A percentile compares a stretch with the other conserved stretches of the same genome.
phyloP scores from a whole-genome alignment of 1,140 invertebrate species.

The Sitophilus oryzae region DNA sequence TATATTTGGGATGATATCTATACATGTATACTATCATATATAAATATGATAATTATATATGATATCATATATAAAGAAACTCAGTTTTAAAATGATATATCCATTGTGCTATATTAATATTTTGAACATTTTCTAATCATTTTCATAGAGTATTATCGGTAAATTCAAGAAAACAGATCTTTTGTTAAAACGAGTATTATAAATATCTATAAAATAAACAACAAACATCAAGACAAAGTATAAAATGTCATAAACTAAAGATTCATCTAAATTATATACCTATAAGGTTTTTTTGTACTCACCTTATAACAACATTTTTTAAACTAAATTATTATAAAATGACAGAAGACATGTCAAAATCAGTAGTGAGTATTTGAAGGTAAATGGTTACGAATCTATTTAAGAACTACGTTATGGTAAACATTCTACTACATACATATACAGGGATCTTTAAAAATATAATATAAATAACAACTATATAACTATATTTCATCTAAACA shows the following conservation, averaged over 20 bases:
- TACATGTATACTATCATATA: too few relatives aligned
- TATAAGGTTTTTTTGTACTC: constrained; percentile 37
- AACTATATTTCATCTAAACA: constrained; percentile 31
- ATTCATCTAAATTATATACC: too few relatives aligned
- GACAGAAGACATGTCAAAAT: constrained; percentile 11
- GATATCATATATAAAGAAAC: too few relatives aligned
- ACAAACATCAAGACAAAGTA: constrained; percentile 30
- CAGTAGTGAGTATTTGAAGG: constrained; percentile 40
- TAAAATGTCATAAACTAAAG: constrained; percentile 24
- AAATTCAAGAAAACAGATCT: background rate
- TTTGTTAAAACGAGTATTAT: constrained; percentile 29
- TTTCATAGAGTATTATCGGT: background rate
- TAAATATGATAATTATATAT: too few relatives aligned
- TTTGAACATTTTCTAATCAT: too few relatives aligned
- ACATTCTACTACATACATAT: constrained; percentile 33
- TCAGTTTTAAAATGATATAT: too few relatives aligned
- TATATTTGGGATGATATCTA: too few relatives aligned
- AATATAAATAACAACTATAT: constrained; percentile 16
- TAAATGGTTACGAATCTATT: constrained; percentile 36
- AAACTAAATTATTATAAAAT: constrained; percentile 13
- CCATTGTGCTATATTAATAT: too few relatives aligned
- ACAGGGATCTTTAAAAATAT: constrained; percentile 1
- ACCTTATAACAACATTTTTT: constrained; percentile 26
- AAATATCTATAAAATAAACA: constrained; percentile 40
- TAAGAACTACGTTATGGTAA: constrained; percentile 37